Conservation (phyloP, 2,113 vertebrate genomes). For the Melospiza georgiana region DNA sequence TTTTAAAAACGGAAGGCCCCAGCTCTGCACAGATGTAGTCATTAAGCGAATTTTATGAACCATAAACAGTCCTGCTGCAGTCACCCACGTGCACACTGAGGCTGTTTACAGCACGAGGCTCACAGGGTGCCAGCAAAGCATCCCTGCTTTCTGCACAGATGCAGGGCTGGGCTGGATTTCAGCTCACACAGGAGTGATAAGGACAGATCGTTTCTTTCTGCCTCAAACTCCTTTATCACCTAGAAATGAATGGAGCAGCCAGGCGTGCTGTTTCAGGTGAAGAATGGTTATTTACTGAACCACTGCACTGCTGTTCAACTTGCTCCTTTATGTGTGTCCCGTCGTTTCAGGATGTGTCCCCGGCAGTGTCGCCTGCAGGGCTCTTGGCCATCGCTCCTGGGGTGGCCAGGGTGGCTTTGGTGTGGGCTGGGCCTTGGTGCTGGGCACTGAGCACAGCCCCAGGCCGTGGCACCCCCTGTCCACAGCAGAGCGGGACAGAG, state of each 20-base stretch:
- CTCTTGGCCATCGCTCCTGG: rapidly evolving
- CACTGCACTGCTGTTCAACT: rapidly evolving
- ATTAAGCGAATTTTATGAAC: slow-evolving; percentile 30
- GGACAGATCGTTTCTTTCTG: not conserved
- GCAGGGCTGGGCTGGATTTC: not conserved
- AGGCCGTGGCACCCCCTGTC: rapidly evolving
- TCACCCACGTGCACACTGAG: rapidly evolving
- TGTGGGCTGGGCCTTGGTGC: not conserved
- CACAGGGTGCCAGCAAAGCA: not conserved
- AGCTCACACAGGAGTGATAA: not conserved
- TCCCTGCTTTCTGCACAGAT: not conserved
- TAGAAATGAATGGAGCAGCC: not conserved
- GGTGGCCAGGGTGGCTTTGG: rapidly evolving
- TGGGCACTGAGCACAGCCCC: rapidly evolving
- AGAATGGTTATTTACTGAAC: not conserved
- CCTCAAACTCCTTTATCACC: not conserved
- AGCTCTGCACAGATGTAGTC: not conserved
- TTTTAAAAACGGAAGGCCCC: not conserved
- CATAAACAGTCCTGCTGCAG: not conserved
- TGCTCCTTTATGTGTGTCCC: rapidly evolving
- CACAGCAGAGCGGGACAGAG: not conserved
- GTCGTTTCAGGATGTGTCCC: not conserved
- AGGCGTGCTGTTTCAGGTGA: not conserved
- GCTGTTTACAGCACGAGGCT: not conserved
- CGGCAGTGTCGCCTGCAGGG: not conserved